phyloP scores from a whole-genome alignment of 2,888 invertebrate genomes.

The Bugula neritina region DNA sequence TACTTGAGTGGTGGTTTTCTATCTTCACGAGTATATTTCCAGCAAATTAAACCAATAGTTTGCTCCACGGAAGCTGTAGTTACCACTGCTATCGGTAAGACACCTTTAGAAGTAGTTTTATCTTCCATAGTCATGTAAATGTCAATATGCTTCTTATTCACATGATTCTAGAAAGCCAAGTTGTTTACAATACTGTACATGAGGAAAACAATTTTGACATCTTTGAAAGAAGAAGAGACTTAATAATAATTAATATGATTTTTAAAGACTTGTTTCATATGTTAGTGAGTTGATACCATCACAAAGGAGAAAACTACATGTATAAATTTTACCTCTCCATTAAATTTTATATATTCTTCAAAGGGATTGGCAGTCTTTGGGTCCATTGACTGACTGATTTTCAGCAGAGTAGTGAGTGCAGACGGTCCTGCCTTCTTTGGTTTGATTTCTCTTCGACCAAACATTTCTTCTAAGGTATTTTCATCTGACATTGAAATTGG shows the following conservation, averaged over 20 bases:
- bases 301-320: too few species aligned
- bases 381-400: constrained; percentile 65
- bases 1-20: constrained; percentile 61
- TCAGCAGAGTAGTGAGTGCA: constrained; percentile 45
- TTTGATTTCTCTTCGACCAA: constrained; percentile 5
- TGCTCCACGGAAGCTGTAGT: constrained; percentile 78
- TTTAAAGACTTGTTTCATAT: too few species aligned
- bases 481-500: not conserved
- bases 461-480: not conserved
- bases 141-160: constrained; percentile 69
- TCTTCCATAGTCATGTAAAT: constrained; percentile 85
- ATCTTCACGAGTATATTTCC: constrained; percentile 55
- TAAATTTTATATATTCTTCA: constrained; percentile 81
- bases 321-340: constrained; percentile 72
- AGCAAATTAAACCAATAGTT: constrained; percentile 85
- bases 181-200: not conserved
- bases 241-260: too few species aligned
- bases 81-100: constrained; percentile 66
- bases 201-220: not conserved
- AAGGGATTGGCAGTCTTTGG: constrained; percentile 66
- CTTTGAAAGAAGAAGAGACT: not conserved
- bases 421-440: not conserved
- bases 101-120: constrained; percentile 46
- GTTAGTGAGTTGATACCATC: too few species aligned
- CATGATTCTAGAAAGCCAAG: constrained; percentile 1